These are phyloP conservation scores for Monomorium pharaonis DNA, from an alignment of 1,140 invertebrate species.

Conservation along the genomic window DNA sequence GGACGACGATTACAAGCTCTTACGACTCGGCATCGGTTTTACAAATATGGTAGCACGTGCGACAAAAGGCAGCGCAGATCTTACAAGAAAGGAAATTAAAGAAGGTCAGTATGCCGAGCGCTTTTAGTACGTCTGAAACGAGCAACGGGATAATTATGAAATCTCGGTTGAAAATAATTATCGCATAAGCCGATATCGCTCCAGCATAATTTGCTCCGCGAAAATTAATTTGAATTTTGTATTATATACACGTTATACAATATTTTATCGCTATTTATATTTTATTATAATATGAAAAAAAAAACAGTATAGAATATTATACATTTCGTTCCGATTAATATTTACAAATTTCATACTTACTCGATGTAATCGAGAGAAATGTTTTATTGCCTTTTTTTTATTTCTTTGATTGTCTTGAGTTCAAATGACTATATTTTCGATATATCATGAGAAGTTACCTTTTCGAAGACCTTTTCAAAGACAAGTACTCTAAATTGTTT, in stretches of 20 bases:
- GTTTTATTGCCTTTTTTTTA: neutral
- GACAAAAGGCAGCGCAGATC: slow-evolving; percentile 97
- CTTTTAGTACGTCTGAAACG: neutral
- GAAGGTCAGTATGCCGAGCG: slow-evolving; percentile 87
- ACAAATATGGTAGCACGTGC: slow-evolving; percentile 98
- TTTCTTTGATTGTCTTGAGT: neutral
- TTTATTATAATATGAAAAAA: neutral
- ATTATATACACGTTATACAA: slow-evolving; percentile 5
- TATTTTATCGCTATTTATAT: slow-evolving; percentile 10
- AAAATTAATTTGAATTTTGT: slow-evolving; percentile 15
- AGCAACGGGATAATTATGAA: slow-evolving; percentile 14
- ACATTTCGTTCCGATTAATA: neutral
- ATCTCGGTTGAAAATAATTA: slow-evolving; percentile 26
- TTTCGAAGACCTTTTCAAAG: neutral
- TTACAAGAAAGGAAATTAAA: slow-evolving; percentile 98
- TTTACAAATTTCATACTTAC: neutral
- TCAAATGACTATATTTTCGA: neutral
- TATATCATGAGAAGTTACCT: neutral
- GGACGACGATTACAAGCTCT: slow-evolving; percentile 97
- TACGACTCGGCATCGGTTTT: slow-evolving; percentile 98
- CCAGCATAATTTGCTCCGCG: neutral
- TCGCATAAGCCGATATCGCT: slow-evolving; percentile 10
- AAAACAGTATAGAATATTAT: neutral
- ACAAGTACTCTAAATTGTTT: neutral
- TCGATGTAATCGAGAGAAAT: neutral